These are phyloP conservation scores for Trematomus bernacchii DNA, from an alignment of 2,797 vertebrate species.

Conservation along the genomic window DNA sequence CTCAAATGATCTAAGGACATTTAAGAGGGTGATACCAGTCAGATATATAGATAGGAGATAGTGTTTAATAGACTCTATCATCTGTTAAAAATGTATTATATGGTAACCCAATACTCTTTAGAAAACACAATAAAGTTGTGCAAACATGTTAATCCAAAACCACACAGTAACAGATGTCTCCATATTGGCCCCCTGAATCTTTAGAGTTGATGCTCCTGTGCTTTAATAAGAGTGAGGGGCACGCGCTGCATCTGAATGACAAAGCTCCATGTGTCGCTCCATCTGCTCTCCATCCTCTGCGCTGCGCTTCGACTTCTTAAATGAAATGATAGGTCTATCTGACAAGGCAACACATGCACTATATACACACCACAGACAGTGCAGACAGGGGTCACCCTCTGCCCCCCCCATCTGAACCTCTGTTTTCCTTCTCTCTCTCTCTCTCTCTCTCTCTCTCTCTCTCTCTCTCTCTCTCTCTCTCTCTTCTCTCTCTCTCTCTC, in stretches of 20 bases:
- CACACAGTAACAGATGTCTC: constrained; percentile 50
- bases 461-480: too few species aligned
- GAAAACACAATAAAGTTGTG: constrained; percentile 12
- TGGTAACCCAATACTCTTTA: background rate
- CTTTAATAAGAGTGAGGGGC: constrained; percentile 55
- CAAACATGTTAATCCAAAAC: constrained; percentile 29
- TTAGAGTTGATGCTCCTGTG: constrained; percentile 50
- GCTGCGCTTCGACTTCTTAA: constrained; percentile 42
- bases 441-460: background rate
- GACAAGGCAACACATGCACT: constrained; percentile 24
- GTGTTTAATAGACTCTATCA: background rate
- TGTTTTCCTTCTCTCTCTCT: constrained; percentile 4
- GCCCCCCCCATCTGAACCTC: background rate
- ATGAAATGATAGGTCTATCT: constrained; percentile 53
- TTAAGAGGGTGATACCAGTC: too few species aligned
- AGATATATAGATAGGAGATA: background rate
- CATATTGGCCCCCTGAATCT: constrained; percentile 37
- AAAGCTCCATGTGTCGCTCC: constrained; percentile 79
- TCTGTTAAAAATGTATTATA: background rate
- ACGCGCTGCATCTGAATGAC: constrained; percentile 77
- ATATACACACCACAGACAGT: constrained; percentile 15
- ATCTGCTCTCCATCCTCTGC: constrained; percentile 62
- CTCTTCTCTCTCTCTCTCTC: too few species aligned
- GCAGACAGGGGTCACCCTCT: constrained; percentile 57
- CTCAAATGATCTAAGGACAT: too few species aligned